These are phyloP conservation scores for Acanthis flammea DNA, from an alignment of 2,797 vertebrate species.

Conservation along the genomic window DNA sequence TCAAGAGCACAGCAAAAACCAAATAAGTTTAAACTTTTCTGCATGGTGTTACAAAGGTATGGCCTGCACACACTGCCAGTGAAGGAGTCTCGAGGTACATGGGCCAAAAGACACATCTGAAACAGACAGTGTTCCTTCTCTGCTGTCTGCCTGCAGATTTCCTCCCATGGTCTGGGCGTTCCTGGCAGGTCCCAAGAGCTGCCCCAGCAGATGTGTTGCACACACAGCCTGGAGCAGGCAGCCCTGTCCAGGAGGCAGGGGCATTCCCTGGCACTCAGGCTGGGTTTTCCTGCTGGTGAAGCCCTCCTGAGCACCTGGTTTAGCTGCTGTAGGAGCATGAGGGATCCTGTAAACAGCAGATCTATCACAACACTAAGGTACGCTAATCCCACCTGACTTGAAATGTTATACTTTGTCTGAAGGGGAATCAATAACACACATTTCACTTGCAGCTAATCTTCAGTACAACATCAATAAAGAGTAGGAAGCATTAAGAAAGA, in stretches of 20 bases:
- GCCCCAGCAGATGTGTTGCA: not conserved
- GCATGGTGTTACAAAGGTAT: fast-evolving
- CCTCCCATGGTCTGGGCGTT: not conserved
- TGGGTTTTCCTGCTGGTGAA: not conserved
- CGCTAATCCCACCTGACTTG: not conserved
- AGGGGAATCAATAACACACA: not conserved
- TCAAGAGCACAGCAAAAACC: not conserved
- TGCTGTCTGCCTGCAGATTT: not conserved
- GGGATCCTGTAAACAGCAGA: not conserved
- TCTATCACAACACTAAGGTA: not conserved
- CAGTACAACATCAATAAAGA: not conserved
- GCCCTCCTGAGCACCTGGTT: not conserved
- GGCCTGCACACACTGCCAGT: not conserved
- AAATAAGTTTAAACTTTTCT: not conserved
- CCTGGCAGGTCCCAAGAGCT: not conserved
- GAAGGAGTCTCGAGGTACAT: not conserved
- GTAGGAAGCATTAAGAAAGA: not conserved
- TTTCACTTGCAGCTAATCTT: not conserved
- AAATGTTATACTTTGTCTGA: not conserved
- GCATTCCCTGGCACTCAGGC: not conserved
- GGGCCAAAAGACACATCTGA: not conserved
- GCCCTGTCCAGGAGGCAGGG: not conserved
- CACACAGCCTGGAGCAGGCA: fast-evolving
- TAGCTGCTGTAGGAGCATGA: not conserved
- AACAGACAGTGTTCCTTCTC: not conserved